phyloP scores from a whole-genome alignment of 1,140 invertebrate genomes.

The Zaprionus taronus region DNA sequence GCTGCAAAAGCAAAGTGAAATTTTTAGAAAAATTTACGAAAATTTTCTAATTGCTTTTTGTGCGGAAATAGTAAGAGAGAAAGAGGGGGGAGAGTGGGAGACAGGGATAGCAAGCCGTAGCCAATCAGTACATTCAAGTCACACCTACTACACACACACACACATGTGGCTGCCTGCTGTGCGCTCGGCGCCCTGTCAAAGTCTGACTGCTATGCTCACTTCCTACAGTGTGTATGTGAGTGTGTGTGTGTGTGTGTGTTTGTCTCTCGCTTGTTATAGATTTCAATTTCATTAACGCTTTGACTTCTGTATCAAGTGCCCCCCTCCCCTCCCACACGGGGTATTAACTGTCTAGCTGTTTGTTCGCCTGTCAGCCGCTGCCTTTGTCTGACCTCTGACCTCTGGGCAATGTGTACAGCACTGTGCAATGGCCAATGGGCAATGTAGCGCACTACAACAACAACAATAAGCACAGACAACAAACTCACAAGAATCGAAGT shows the following conservation, averaged over 20 bases:
- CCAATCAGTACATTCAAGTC: constrained; percentile 23
- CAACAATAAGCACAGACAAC: neutral
- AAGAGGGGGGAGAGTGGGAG: neutral
- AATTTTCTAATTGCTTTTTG: constrained; percentile 27
- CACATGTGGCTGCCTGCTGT: neutral
- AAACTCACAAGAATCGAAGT: neutral
- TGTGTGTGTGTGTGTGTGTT: constrained; percentile 26
- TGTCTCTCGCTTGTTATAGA: constrained; percentile 52
- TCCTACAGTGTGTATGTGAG: constrained; percentile 14
- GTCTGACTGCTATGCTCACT: constrained; percentile 17
- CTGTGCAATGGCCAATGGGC: neutral
- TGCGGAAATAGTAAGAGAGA: neutral
- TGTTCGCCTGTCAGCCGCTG: constrained; percentile 40
- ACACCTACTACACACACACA: neutral
- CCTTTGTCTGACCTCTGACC: constrained; percentile 38
- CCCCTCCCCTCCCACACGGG: too few species aligned
- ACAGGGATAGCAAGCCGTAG: neutral
- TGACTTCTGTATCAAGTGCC: constrained; percentile 22
- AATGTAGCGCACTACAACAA: constrained; percentile 2
- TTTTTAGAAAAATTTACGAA: constrained; percentile 7
- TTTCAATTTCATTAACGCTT: constrained; percentile 80
- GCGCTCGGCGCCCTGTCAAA: constrained; percentile 11
- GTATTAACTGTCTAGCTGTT: constrained; percentile 51
- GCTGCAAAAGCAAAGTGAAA: constrained; percentile 16
- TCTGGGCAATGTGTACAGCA: constrained; percentile 12